phyloP scores from a whole-genome alignment of 92 coral and sea anemone species.

The Phenganax subtilis region DNA sequence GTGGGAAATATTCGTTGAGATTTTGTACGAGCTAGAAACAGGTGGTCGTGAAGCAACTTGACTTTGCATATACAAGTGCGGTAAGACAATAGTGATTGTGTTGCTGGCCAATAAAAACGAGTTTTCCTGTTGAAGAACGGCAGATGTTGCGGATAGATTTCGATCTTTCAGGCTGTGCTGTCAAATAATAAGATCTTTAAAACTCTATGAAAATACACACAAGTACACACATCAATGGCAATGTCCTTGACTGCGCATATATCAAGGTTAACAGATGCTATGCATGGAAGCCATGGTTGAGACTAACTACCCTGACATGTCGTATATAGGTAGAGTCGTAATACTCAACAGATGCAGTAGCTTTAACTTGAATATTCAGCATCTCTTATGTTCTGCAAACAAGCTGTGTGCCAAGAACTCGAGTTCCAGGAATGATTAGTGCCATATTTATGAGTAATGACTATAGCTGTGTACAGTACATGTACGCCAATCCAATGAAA shows the following conservation, averaged over 20 bases:
- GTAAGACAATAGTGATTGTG: slow-evolving; percentile 27
- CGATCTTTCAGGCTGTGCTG: background rate
- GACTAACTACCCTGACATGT: too few relatives aligned
- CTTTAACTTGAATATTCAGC: too few relatives aligned
- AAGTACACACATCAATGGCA: background rate
- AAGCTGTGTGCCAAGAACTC: too few relatives aligned
- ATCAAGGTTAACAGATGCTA: background rate
- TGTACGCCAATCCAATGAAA: too few relatives aligned
- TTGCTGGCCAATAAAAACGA: slow-evolving; percentile 24
- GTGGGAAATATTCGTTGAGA: background rate
- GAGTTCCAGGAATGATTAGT: too few relatives aligned
- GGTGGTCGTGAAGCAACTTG: slow-evolving; percentile 22
- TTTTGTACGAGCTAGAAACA: slow-evolving; percentile 16
- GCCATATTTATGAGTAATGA: too few relatives aligned
- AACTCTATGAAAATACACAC: background rate
- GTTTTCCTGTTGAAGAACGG: background rate
- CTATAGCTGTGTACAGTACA: too few relatives aligned
- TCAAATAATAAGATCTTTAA: background rate
- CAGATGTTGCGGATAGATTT: slow-evolving; percentile 15
- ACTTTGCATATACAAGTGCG: slow-evolving; percentile 37
- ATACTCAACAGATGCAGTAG: too few relatives aligned
- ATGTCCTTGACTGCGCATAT: background rate
- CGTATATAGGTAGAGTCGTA: too few relatives aligned
- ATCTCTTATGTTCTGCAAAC: too few relatives aligned
- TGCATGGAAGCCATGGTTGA: background rate